Base-by-base conservation (phyloP, 2,888 invertebrate genomes). In the Epistrophella euchroma region DNA sequence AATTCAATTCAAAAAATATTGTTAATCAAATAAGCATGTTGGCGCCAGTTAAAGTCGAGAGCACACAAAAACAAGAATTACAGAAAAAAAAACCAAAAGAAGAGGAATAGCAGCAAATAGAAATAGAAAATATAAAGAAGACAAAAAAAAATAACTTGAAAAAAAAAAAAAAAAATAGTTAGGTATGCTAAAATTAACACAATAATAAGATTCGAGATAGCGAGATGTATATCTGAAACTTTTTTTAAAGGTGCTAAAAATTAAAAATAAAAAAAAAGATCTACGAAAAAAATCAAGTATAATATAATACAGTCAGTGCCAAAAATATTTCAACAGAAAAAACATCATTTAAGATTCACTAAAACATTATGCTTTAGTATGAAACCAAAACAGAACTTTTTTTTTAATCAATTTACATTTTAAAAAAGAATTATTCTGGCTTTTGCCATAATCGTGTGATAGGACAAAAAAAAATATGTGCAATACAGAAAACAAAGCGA, bases 21-120 rank as follows among this genome's bases (percentile, higher is more conserved):
- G 76, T 77, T 82, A 82, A 86, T 86, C 71, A 86, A 82, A 82
- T 82, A 86, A 86, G 40, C 86, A 86, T 78, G 77, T 82, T 86
- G 86, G 86, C 86, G 86, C 86, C 86, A 78, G 74, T 82, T 71
- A 62, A 77, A 81, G 72, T 73, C 74, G 55, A 75, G 56, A 70
- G 70, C 60, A 81, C 60, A 68, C 15, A 60, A 50, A 66, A 73
- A 45, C n/a, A 62, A 71, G 9, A 32, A 32, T 32, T 7, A 32
- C 6, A 32, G 9, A 32, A 32, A 32, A 7, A 32, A 35, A 66
- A 82, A 73, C 35, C n/a, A 72, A 43, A 43, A 50, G 15, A 62
- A 62, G 17, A 17, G 25, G 40, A 22, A 22, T 10, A 43, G 6
- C 28, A 77, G 58, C n/a, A 64, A 28, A 71, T 15, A 64, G 72